A percentile compares a stretch with the other conserved stretches of the same genome.
These are phyloP conservation scores for Dinomys branickii DNA, from an alignment of 2,113 vertebrate species.

Conservation along the genomic window DNA sequence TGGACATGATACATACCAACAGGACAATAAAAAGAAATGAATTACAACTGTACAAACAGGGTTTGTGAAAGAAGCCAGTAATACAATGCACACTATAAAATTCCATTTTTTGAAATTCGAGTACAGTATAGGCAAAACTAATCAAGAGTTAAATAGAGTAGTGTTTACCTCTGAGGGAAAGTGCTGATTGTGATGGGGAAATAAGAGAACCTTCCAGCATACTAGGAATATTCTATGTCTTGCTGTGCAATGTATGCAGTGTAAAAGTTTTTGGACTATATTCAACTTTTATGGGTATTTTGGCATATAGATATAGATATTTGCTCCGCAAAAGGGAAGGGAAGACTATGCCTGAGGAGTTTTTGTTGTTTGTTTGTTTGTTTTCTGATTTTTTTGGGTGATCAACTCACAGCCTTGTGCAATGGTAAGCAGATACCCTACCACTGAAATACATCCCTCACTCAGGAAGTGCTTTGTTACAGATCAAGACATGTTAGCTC, in stretches of 20 bases:
- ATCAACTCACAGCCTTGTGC: background rate
- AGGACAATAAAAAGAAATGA: background rate
- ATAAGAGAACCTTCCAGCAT: background rate
- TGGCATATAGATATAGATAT: background rate
- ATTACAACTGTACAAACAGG: background rate
- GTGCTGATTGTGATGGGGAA: background rate
- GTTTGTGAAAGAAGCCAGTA: background rate
- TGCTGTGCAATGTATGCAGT: background rate
- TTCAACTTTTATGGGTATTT: background rate
- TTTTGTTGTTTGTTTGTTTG: background rate
- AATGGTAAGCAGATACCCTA: background rate
- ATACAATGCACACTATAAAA: background rate
- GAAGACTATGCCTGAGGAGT: background rate
- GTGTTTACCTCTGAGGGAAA: background rate
- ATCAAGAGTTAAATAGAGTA: slow-evolving; percentile 10
- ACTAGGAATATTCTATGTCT: background rate
- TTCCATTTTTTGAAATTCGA: slow-evolving; percentile 13
- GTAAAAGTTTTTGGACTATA: background rate
- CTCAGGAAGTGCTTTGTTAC: background rate
- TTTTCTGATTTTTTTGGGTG: background rate
- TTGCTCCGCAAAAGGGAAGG: background rate
- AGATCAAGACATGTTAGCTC: background rate
- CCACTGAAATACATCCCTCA: background rate
- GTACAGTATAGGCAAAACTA: slow-evolving; percentile 28
- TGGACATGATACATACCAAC: background rate